Evolutionary conservation across 2,888 invertebrate species (phyloP).

Genomic region (Drosophila planitibia): DNA sequence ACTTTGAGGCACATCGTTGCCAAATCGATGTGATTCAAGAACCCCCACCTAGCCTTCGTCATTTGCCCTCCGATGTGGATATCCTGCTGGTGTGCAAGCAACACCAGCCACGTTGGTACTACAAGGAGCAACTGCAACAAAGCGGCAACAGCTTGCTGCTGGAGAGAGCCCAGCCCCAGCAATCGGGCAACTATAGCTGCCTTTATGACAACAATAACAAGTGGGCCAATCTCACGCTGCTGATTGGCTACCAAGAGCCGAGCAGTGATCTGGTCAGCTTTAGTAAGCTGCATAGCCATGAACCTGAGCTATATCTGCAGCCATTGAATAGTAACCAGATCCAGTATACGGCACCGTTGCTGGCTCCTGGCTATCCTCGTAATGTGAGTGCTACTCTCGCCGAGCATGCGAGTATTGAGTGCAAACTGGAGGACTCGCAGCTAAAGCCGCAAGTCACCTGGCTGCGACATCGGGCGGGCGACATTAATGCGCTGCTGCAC

Average conservation of each 20-base stretch:
- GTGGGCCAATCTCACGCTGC: constrained; percentile 82
- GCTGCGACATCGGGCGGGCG: constrained; percentile 81
- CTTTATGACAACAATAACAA: constrained; percentile 37
- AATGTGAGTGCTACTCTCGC: constrained; percentile 92
- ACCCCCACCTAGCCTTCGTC: constrained; percentile 14
- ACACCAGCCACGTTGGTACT: constrained; percentile 66
- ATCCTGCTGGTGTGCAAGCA: constrained; percentile 58
- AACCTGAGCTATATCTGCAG: constrained; percentile 32
- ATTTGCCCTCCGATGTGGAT: constrained; percentile 61
- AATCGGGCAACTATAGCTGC: constrained; percentile 82
- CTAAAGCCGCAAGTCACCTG: constrained; percentile 93
- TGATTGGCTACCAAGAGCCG: constrained; percentile 52
- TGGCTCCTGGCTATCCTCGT: constrained; percentile 88
- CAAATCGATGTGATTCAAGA: constrained; percentile 52
- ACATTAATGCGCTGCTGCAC: constrained; percentile 44
- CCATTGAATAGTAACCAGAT: constrained; percentile 21
- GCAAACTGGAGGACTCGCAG: constrained; percentile 88
- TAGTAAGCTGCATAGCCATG: constrained; percentile 15
- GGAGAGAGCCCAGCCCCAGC: constrained; percentile 43
- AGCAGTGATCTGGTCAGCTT: constrained; percentile 65
- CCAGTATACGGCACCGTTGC: constrained; percentile 88
- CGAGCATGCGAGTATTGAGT: constrained; percentile 90
- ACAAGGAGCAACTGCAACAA: constrained; percentile 43
- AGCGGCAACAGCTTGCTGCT: constrained; percentile 49
- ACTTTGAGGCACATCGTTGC: constrained; percentile 58